A percentile compares a stretch with the other conserved stretches of the same genome.
Conservation (phyloP, 2,888 invertebrate genomes). For the Ophion ellenae region DNA sequence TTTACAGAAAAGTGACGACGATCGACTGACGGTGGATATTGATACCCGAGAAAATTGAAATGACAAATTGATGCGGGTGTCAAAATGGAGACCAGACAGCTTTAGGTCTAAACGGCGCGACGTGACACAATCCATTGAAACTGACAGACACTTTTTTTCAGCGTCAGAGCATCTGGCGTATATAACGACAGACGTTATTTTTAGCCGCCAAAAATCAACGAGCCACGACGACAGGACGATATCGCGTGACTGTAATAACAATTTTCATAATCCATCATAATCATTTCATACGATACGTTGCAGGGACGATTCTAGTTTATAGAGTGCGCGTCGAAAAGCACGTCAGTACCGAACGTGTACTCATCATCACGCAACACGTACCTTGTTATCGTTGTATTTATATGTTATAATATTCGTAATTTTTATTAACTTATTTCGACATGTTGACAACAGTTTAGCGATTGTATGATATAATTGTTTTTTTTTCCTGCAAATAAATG, state of each 20-base stretch:
- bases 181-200: constrained; percentile 50
- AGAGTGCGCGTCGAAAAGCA: constrained; percentile 23
- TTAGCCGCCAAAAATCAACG: constrained; percentile 47
- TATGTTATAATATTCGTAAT: constrained; percentile 32
- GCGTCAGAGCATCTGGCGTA: constrained; percentile 40
- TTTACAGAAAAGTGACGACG: constrained; percentile 2
- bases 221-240: constrained; percentile 54
- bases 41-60: background rate
- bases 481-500: constrained; percentile 63
- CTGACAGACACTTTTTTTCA: constrained; percentile 48
- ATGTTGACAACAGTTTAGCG: constrained; percentile 13
- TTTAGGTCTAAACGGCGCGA: constrained; percentile 37
- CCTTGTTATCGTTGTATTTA: constrained; percentile 42
- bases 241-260: constrained; percentile 57
- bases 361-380: constrained; percentile 49
- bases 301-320: constrained; percentile 44
- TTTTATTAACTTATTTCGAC: constrained; percentile 56
- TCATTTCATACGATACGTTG: constrained; percentile 34
- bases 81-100: background rate
- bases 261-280: constrained; percentile 31
- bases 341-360: constrained; percentile 23
- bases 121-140: constrained; percentile 36
- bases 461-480: constrained; percentile 66
- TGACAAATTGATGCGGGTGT: background rate
- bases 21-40: background rate